A percentile compares a stretch with the other conserved stretches of the same genome.
Conservation (phyloP, 2,113 vertebrate species). For the Microtus montanus region DNA sequence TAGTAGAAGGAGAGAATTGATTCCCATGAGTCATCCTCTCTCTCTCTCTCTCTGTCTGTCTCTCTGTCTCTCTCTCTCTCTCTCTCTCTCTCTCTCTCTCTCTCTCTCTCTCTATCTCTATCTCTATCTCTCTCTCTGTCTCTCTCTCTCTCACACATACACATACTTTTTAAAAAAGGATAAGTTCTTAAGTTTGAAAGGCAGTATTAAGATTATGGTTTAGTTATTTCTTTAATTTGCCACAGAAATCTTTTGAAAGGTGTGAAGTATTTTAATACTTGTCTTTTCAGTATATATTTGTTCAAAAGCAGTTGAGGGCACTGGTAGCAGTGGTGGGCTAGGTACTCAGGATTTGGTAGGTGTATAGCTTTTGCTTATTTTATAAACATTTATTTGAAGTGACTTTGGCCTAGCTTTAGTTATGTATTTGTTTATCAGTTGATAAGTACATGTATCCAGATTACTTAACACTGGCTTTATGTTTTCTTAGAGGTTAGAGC, state of each 20-base stretch:
- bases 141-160: too few species aligned
- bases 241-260: slow-evolving; percentile 49
- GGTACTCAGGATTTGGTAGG: neutral
- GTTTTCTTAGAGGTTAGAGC: neutral
- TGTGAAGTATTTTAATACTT: slow-evolving; percentile 61
- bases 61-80: too few species aligned
- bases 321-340: neutral
- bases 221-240: slow-evolving; percentile 74
- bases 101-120: too few species aligned
- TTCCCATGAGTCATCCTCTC: neutral
- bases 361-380: neutral
- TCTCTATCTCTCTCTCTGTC: too few species aligned
- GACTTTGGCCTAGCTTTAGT: neutral
- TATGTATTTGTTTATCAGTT: neutral
- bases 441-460: neutral
- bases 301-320: neutral
- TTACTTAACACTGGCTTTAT: neutral
- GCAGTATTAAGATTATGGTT: slow-evolving; percentile 66
- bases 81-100: too few species aligned
- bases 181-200: slow-evolving; percentile 72
- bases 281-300: neutral
- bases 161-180: neutral
- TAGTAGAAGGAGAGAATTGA: neutral
- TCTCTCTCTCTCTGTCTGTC: too few species aligned
- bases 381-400: neutral